These are phyloP conservation scores for Solenopsis fugax DNA, from an alignment of 1,140 invertebrate species.

Conservation along the genomic window DNA sequence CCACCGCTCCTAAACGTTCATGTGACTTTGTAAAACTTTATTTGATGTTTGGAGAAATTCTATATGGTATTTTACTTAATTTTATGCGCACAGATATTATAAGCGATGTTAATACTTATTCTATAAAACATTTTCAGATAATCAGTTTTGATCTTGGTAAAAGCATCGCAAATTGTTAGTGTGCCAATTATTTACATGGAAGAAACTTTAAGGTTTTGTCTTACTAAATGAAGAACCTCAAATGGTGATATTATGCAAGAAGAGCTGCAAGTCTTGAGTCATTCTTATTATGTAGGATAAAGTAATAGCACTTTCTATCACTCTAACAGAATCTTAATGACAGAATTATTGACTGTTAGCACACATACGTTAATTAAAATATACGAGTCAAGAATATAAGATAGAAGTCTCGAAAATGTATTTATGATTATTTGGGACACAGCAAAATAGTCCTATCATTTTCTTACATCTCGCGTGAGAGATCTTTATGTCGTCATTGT, in stretches of 20 bases:
- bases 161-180: constrained; percentile 6
- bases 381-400: not conserved
- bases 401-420: not conserved
- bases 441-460: not conserved
- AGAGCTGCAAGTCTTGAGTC: constrained; percentile 1
- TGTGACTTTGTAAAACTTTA: not conserved
- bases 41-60: not conserved
- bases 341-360: constrained; percentile 1
- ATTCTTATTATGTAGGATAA: constrained; percentile 56
- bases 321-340: constrained; percentile 50
- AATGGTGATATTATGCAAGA: constrained; percentile 15
- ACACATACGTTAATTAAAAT: not conserved
- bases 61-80: not conserved
- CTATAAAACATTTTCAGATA: not conserved
- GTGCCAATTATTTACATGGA: not conserved
- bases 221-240: constrained; percentile 11
- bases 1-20: constrained; percentile 88
- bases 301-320: constrained; percentile 53
- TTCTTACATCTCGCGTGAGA: not conserved
- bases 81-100: not conserved
- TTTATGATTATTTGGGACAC: not conserved
- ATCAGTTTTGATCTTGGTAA: not conserved
- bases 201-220: not conserved
- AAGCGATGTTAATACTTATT: not conserved
- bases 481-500: not conserved